These are phyloP conservation scores for Ditylenchus dipsaci DNA, from an alignment of 1,140 invertebrate species.

Conservation along the genomic window DNA sequence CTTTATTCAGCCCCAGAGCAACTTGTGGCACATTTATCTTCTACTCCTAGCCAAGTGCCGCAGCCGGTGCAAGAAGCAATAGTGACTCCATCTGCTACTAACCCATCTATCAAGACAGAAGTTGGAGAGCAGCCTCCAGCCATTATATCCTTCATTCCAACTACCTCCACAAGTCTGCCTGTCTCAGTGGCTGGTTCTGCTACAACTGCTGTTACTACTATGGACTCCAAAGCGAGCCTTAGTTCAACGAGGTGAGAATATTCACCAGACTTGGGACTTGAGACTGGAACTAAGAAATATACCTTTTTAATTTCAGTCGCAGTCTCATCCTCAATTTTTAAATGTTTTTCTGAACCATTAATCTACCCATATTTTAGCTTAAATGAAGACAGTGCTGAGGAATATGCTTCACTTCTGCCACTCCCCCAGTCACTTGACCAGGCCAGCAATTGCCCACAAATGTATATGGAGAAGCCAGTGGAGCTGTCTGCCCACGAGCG, in stretches of 20 bases:
- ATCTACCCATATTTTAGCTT: background rate
- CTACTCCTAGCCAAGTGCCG: background rate
- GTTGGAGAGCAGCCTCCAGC: conserved; percentile 23
- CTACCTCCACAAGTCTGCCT: background rate
- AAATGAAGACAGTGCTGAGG: background rate
- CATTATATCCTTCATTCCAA: conserved; percentile 45
- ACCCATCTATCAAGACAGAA: background rate
- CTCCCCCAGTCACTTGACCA: background rate
- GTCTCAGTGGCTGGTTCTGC: background rate
- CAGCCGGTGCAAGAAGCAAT: background rate
- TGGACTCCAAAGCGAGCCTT: background rate
- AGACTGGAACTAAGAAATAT: too few relatives aligned
- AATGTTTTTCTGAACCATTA: too few relatives aligned
- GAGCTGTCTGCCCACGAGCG: conserved; percentile 31
- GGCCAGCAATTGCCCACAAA: background rate
- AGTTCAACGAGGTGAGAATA: background rate
- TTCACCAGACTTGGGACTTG: too few relatives aligned
- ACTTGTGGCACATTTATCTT: background rate
- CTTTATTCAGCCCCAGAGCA: background rate
- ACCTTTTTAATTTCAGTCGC: too few relatives aligned
- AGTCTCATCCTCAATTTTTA: too few relatives aligned
- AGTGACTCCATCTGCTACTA: background rate
- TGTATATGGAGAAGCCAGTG: conserved; percentile 12
- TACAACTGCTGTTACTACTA: background rate
- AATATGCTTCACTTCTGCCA: background rate